Conservation (phyloP, 1,140 invertebrate genomes). For the Drosophila nikananu region DNA sequence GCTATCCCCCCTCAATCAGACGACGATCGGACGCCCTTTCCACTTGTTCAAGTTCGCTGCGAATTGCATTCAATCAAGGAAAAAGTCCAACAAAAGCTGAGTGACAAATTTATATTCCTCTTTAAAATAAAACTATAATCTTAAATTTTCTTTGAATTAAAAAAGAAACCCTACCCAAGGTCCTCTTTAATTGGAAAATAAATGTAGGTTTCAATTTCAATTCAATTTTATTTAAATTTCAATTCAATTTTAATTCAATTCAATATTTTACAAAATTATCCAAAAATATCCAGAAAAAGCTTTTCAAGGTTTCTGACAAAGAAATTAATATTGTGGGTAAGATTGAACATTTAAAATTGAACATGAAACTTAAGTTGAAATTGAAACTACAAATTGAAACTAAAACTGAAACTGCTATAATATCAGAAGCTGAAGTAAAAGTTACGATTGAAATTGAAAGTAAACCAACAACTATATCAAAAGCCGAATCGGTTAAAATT, state of each 20-base stretch:
- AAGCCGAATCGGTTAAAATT: neutral
- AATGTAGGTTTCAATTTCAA: neutral
- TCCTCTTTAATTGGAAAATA: neutral
- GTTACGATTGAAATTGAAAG: neutral
- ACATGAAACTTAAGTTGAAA: neutral
- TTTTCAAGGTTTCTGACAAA: neutral
- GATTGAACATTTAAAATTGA: neutral
- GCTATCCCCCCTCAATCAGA: neutral
- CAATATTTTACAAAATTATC: neutral
- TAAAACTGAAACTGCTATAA: neutral
- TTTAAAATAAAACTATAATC: neutral
- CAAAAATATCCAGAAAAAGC: neutral
- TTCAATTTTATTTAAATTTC: neutral
- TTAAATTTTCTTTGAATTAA: neutral
- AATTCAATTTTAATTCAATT: neutral
- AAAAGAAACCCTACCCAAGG: no score
- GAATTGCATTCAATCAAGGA: neutral
- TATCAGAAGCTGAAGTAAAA: slow-evolving; percentile 4
- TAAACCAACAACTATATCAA: neutral
- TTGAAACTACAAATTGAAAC: neutral
- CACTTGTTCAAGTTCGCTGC: neutral
- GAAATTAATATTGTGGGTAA: no score
- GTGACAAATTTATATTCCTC: neutral
- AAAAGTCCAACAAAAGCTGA: neutral
- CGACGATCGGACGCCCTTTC: slow-evolving; percentile 27